Conservation (phyloP, 1,140 invertebrate genomes). For the Ceratosolen solmsi region DNA sequence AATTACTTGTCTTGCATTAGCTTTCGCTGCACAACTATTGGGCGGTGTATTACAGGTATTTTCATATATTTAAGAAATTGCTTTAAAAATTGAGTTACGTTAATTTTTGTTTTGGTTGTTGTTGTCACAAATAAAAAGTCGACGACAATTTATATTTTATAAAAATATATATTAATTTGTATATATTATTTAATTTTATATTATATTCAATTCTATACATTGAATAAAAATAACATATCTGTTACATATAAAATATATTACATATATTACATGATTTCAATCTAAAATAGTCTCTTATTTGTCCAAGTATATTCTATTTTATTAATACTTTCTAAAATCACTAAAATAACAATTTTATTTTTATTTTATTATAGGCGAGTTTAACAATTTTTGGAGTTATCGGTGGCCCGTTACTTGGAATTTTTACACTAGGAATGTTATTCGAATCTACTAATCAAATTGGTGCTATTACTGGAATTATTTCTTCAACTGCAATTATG, state of each 20-base stretch:
- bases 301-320: no score
- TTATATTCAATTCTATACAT: not conserved
- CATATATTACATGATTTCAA: not conserved
- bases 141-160: no score
- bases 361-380: slow-evolving; percentile 75
- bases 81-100: no score
- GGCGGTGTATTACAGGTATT: slow-evolving; percentile 78
- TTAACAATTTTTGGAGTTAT: slow-evolving; percentile 87
- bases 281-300: no score
- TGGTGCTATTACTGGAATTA: slow-evolving; percentile 81
- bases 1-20: slow-evolving; percentile 79
- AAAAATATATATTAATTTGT: no score
- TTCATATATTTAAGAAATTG: not conserved
- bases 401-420: slow-evolving; percentile 84
- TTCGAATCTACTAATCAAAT: slow-evolving; percentile 77
- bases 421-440: slow-evolving; percentile 88
- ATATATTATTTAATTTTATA: not conserved
- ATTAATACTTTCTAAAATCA: no score
- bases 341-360: not conserved
- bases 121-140: no score
- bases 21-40: slow-evolving; percentile 83
- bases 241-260: not conserved
- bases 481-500: slow-evolving; percentile 79
- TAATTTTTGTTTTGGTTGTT: no score
- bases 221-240: not conserved